Base-by-base conservation (phyloP, 2,888 invertebrate genomes). In the Rhamnusium bicolor region DNA sequence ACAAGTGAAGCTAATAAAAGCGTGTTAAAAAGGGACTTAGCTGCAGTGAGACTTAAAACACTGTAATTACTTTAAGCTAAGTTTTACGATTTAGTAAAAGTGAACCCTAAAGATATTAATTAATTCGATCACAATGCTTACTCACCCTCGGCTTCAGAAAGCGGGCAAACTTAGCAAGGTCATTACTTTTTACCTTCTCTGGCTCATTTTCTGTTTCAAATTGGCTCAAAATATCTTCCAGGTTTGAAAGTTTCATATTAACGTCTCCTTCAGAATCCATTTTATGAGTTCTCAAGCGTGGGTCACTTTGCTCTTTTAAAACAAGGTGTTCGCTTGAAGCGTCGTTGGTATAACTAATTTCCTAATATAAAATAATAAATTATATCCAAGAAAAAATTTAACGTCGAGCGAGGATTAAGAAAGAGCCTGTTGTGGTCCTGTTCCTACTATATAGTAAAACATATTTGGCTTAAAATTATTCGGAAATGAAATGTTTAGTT, bases 61-160 rank as follows among this genome's bases (percentile, higher is more conserved):
- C n/a, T n/a, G n/a, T n/a, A n/a, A n/a, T n/a, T n/a, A n/a, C n/a
- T n/a, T n/a, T n/a, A n/a, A n/a, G n/a, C n/a, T n/a, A n/a, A n/a
- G n/a, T n/a, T n/a, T n/a, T n/a, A n/a, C n/a, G n/a, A n/a, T n/a
- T n/a, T 24, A 24, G 6, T 24, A 24, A 2, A 24, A 24, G 6
- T 24, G 24, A 6, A 6, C 24, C 6, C 6, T 24, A n/a, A 6
- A 2, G 24, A 24, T 24, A 6, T 4, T 4, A 24, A 4, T 4
- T 24, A 24, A 2, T 6, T 24, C 3, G 6, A 51, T 51, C 16
- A 19, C 10, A 51, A 2, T 18, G 1, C 18, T 51, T 40, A 67
- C 76, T 79, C 72, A 85, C 85, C 72, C 67, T 73, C 0, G 78
- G 76, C 46, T 75, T 78, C 7, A 84, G 78, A 12, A 82, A 83